Base-by-base conservation (phyloP, 2,797 vertebrate genomes). In the Liasis olivaceus region DNA sequence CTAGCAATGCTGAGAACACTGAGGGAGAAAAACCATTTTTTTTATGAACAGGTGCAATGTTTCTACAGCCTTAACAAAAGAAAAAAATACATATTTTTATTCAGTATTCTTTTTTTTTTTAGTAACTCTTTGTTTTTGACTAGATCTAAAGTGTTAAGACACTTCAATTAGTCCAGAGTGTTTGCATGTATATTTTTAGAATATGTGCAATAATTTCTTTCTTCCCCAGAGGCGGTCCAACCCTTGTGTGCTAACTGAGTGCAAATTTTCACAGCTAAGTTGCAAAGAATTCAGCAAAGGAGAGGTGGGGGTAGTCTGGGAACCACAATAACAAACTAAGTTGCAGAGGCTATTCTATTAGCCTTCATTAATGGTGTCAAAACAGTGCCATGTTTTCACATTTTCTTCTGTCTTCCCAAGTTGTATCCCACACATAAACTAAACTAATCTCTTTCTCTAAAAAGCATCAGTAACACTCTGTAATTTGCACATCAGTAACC, bases 391-490 rank as follows among this genome's bases (percentile, higher is more conserved):
- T 56, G 15, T 93, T 93, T 93, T 93, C 22, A 15, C 26, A 69
- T 93, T 63, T 69, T 86, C 85, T 89, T 15, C 84, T 86, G 94
- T 94, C 89, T 90, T 88, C 91, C 81, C 85, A 24, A 94, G 87
- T 89, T 95, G 36, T 47, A 4, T 94, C 85, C 87, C 24, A 26
- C 22, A n/a, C 77, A 56, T 89, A 87, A 95, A 56, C 69, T 51
- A 91, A 94, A 93, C 17, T 72, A 42, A 28, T 87, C 81, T 95
- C 51, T 89, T 51, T 92, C 87, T 91, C 51, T 94, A 94, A 89
- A 26, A 88, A 58, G 89, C 11, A 92, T 58, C 90, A 94, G 72
- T 58, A 95, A 94, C 66, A 42, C 66, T 26, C 93, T 95, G 88
- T 20, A 96, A 89, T 84, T 92, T 92, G 47, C 58, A 87, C 54